These are phyloP conservation scores for Rafetus swinhoei DNA, from an alignment of 2,113 vertebrate genomes.

Conservation along the genomic window DNA sequence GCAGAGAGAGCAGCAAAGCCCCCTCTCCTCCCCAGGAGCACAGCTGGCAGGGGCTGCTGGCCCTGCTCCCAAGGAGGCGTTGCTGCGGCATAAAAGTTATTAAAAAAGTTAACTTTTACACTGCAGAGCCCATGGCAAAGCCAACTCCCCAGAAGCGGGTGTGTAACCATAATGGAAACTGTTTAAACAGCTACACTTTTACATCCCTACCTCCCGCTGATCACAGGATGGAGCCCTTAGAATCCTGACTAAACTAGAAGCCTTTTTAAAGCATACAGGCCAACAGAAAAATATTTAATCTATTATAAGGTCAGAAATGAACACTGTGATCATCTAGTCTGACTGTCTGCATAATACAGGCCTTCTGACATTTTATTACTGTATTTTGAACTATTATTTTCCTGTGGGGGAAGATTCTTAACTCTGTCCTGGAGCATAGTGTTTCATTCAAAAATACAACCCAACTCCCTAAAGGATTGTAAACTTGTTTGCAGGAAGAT, in stretches of 20 bases:
- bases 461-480: slow-evolving; percentile 42
- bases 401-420: background rate
- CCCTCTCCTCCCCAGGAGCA: no score
- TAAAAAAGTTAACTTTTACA: no score
- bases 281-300: background rate
- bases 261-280: background rate
- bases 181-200: no score
- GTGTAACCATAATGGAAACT: no score
- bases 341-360: background rate
- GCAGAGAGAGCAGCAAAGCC: no score
- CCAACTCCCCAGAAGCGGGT: no score
- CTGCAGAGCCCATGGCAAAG: no score
- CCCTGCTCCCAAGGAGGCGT: no score
- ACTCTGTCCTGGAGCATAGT: background rate
- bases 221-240: slow-evolving; percentile 20
- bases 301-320: background rate
- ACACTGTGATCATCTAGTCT: background rate
- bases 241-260: background rate
- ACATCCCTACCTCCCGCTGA: background rate
- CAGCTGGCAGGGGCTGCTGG: background rate
- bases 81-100: no score
- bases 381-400: background rate
- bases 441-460: slow-evolving; percentile 33
- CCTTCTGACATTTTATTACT: slow-evolving; percentile 19
- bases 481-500: slow-evolving; percentile 53